Evolutionary conservation across 1,140 invertebrate species (phyloP).

Genomic region (Drosophila arawakana): DNA sequence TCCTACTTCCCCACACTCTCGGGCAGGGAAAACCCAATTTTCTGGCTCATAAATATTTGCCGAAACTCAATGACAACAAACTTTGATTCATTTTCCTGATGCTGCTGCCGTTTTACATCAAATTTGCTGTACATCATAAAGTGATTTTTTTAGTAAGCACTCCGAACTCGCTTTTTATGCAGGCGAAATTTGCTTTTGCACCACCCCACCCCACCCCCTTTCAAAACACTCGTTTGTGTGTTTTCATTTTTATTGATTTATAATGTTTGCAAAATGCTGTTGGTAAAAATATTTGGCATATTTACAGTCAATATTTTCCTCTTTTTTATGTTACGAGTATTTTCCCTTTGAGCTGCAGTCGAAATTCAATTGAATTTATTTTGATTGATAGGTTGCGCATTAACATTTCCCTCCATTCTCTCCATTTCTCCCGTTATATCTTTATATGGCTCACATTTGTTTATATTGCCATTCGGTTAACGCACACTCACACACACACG

Average conservation of each 20-base stretch:
- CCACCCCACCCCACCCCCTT: background rate
- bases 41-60: conserved; percentile 81
- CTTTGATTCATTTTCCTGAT: conserved; percentile 65
- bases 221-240: conserved; percentile 9
- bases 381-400: conserved; percentile 70
- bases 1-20: background rate
- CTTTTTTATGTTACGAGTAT: conserved; percentile 7
- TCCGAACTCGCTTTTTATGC: conserved; percentile 19
- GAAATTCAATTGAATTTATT: conserved; percentile 62
- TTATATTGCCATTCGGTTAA: conserved; percentile 48
- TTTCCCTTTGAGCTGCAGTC: conserved; percentile 45
- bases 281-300: conserved; percentile 67
- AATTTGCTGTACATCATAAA: conserved; percentile 54
- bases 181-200: conserved; percentile 5
- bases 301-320: conserved; percentile 38
- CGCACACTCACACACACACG: background rate
- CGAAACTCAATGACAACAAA: conserved; percentile 62
- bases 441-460: conserved; percentile 30
- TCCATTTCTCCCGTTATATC: conserved; percentile 47
- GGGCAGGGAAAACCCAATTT: conserved; percentile 70
- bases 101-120: conserved; percentile 31
- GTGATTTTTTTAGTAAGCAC: conserved; percentile 33
- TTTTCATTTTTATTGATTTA: conserved; percentile 72
- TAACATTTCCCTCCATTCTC: conserved; percentile 60
- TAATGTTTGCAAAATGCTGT: conserved; percentile 70